Conservation (phyloP, 1,140 invertebrate genomes). For the Cydia strobilella region DNA sequence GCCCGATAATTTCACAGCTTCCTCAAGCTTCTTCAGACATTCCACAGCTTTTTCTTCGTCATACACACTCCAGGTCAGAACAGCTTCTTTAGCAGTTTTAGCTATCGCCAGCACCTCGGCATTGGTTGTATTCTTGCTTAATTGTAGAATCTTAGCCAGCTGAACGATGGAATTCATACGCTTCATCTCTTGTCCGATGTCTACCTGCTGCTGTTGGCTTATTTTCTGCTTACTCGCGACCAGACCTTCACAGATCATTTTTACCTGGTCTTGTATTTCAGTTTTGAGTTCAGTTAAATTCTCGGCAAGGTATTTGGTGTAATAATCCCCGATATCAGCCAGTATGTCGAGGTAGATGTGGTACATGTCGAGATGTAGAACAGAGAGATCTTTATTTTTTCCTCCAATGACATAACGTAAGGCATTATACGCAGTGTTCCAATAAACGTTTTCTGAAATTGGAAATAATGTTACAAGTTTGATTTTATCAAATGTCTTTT, state of each 20-base stretch:
- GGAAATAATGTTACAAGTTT: neutral
- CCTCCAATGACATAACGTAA: neutral
- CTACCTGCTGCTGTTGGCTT: slow-evolving; percentile 62
- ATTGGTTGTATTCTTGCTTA: slow-evolving; percentile 36
- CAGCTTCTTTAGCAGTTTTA: slow-evolving; percentile 36
- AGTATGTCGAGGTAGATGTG: slow-evolving; percentile 5
- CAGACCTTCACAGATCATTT: slow-evolving; percentile 51
- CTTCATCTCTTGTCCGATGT: slow-evolving; percentile 62
- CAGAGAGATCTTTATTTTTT: neutral
- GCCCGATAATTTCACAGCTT: slow-evolving; percentile 45
- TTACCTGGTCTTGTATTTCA: slow-evolving; percentile 42
- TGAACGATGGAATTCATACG: slow-evolving; percentile 57
- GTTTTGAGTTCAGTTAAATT: slow-evolving; percentile 35
- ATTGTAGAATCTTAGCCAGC: slow-evolving; percentile 42
- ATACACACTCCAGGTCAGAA: slow-evolving; percentile 45
- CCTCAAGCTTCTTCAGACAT: slow-evolving; percentile 46
- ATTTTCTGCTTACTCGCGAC: slow-evolving; percentile 53
- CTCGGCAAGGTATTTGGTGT: neutral
- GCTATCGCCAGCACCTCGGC: slow-evolving; percentile 35
- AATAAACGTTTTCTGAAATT: neutral
- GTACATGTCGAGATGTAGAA: slow-evolving; percentile 12
- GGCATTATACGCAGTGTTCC: neutral
- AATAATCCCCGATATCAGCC: neutral
- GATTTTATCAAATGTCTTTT: neutral
- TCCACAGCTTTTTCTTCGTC: slow-evolving; percentile 43